Base-by-base conservation (phyloP, 2,797 vertebrate species). In the Jordanella pulchra region DNA sequence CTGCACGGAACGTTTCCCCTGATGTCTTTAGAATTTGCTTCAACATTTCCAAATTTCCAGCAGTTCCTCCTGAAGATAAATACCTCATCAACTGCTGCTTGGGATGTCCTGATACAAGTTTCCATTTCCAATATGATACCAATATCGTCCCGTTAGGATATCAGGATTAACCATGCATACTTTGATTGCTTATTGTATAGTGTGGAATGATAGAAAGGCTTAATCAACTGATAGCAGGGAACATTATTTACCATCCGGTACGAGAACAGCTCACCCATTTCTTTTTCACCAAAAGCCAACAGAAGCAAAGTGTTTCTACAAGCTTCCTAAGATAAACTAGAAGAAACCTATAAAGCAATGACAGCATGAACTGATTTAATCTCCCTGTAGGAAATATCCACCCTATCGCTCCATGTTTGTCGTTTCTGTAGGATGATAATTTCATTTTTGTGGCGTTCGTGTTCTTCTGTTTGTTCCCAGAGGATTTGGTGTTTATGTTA, bases 381-480 rank as follows among this genome's bases (percentile, higher is more conserved):
- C 55, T 60, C 30, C 56, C 14, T 13, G 14, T 47, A 47, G 45
- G 35, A 42, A 42, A 25, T 42, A 25, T 63, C 60, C 60, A 63
- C 23, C 35, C 23, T n/a, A 25, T 25, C 13, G 7, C 11, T 25
- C 32, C 4, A 21, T 66, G 72, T 83, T 80, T 84, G 73, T 66
- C 21, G 27, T 17, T 65, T 13, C 15, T 30, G 44, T 65, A 28
- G 10, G 10, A 23, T 30, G 3, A 48, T 48, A 45, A 7, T 48
- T 50, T 35, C 88, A 89, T 86, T 85, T 69, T 61, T 82, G 39
- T 64, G 66, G 77, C 80, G 67, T 64, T 15, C 84, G 84, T 77
- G 76, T 65, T 87, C 87, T 86, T 39, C 58, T 63, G 73, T 87
- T 89, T 84, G 65, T 67, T 79, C 67, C 67, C 55, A 25, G 48